phyloP scores from a whole-genome alignment of 2,888 invertebrate species.

The Deroplatys truncata region DNA sequence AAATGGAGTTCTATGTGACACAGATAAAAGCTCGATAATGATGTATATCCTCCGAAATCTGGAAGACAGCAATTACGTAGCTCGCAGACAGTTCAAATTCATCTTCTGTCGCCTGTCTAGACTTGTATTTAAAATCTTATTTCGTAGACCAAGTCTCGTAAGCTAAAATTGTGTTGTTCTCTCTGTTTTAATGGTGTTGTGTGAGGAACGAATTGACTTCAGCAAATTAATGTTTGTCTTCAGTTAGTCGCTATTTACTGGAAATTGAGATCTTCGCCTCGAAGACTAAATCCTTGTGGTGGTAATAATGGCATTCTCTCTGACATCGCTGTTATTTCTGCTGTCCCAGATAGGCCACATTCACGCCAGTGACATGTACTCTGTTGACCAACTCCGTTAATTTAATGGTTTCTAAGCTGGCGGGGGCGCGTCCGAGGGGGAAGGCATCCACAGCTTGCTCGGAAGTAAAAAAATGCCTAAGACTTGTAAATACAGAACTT shows the following conservation, averaged over 20 bases:
- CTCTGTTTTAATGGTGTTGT: neutral
- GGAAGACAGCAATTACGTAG: neutral
- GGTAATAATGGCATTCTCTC: neutral
- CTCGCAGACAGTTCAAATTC: neutral
- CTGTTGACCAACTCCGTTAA: too few relatives aligned
- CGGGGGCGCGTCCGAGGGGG: too few relatives aligned
- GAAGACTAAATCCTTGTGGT: neutral
- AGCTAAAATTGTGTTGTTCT: neutral
- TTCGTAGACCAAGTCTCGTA: neutral
- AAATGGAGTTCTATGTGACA: neutral
- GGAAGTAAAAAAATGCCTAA: too few relatives aligned
- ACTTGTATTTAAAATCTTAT: neutral
- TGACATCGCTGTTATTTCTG: neutral
- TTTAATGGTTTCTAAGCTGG: too few relatives aligned
- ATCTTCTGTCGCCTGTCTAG: neutral
- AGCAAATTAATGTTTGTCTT: neutral
- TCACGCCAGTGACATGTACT: too few relatives aligned
- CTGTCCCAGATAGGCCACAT: too few relatives aligned
- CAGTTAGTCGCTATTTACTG: neutral
- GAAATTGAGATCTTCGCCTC: neutral
- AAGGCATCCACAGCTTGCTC: too few relatives aligned
- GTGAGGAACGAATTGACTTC: neutral
- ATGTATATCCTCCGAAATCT: neutral
- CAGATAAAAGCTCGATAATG: neutral
- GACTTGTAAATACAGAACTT: too few relatives aligned